phyloP scores from a whole-genome alignment of 2,888 invertebrate genomes.

The Azorinus chamasolen region DNA sequence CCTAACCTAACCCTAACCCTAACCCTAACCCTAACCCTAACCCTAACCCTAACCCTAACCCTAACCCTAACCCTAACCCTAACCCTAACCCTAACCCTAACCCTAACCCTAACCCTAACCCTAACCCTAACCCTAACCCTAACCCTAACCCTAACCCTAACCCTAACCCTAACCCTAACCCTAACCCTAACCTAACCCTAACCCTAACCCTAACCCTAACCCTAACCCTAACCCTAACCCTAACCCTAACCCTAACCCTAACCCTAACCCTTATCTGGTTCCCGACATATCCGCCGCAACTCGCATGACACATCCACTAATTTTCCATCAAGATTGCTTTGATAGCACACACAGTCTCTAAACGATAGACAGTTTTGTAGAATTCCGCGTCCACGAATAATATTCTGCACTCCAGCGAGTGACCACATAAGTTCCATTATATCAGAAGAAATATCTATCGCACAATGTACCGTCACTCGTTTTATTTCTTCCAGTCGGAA shows the following conservation, averaged over 20 bases:
- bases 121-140: conserved; percentile 60
- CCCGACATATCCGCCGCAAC: too few relatives aligned
- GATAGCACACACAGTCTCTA: too few relatives aligned
- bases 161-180: conserved; percentile 55
- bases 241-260: conserved; percentile 31
- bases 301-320: too few relatives aligned
- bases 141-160: conserved; percentile 62
- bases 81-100: conserved; percentile 68
- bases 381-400: too few relatives aligned
- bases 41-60: conserved; percentile 57
- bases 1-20: conserved; percentile 50
- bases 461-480: too few relatives aligned
- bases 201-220: conserved; percentile 46
- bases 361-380: too few relatives aligned
- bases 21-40: conserved; percentile 54
- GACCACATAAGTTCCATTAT: too few relatives aligned
- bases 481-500: too few relatives aligned
- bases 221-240: conserved; percentile 41
- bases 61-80: conserved; percentile 64
- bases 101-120: conserved; percentile 66
- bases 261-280: conserved; percentile 69
- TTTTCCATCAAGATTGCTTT: too few relatives aligned
- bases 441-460: too few relatives aligned
- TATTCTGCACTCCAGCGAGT: too few relatives aligned
- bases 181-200: conserved; percentile 48